Evolutionary conservation across 1,140 invertebrate species (phyloP), one percentile per base, ranked within the genome.

Genomic region (Bombus difficillimus): DNA sequence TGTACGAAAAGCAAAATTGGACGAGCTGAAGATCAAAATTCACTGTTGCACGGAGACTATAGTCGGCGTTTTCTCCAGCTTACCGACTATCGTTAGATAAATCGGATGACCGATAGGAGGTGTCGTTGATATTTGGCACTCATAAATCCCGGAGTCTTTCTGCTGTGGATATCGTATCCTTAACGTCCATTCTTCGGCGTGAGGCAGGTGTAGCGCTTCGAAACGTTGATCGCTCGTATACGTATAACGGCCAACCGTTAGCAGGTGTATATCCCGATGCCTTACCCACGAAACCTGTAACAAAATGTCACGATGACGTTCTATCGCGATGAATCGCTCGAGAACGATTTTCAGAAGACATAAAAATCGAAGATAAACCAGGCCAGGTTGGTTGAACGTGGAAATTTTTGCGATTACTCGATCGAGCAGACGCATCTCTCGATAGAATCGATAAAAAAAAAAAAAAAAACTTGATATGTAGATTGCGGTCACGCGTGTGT

Each of bases 51-150:
- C 18, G 18, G 18, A 53, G 5, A 22, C 6, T 53, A 22, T 22
- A 53, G n/a, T n/a, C 5, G 5, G 18, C 47, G 47, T 53, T 53
- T 22, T 8, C 47, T n/a, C 37, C 0, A 8, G 2, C 97, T 96
- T 93, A 97, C 97, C 97, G 77, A 97, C 97, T 87, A 97, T 97
- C 85, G 96, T 96, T 57, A 98, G 96, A 88, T 96, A 96, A 76
- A 97, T 96, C 41, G 97, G 96, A 91, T 97, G 97, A 71, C 97
- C 97, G 68, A 97, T 96, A 57, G 97, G 97, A 62, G 97, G 97
- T 32, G 97, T 97, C n/a, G 97, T 97, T 85, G 96, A 97, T 92
- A 98, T 97, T 95, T 98, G 97, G 92, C 97, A 98, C 95, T 98
- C 97, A 93, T 98, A 98, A 83, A 97, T 96, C 32, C 97, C 97